Base-by-base conservation (phyloP, 2,888 invertebrate species). In the Amblyteles armatorius region DNA sequence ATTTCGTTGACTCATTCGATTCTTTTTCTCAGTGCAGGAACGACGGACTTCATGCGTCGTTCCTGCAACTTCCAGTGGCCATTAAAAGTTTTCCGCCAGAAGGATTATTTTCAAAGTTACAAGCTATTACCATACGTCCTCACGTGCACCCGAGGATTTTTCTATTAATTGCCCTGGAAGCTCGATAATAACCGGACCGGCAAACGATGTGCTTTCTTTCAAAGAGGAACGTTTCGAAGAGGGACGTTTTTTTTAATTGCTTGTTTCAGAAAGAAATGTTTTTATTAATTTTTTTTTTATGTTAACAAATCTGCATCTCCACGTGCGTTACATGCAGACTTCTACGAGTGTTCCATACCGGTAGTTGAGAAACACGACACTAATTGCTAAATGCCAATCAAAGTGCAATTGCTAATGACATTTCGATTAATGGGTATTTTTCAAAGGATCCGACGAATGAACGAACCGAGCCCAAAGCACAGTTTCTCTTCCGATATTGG, bases 381-480 rank as follows among this genome's bases (percentile, higher is more conserved):
- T 71, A 60, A 79, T 79, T 44, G 44, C 44, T 44, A 44, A 44
- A 44, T 13, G 44, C 44, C 44, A 44, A 44, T 44, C 13, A 44
- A 3, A 44, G 11, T 44, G 11, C 4, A 44, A 13, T 13, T 79
- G 71, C 79, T 71, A 79, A 79, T 79, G 71, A 79, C 60, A 33
- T 29, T 36, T 77, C 9, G 22, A 77, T 22, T 79, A 71, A 63
- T 79, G 63, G 71, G 71, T 40, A n/a, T 4, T 57, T 26, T 3
- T 26, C 57, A 22, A 57, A 57, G 13, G 9, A 22, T 13, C 57
- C 22, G 26, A 26, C 57, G 57, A 57, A 57, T 13, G 22, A 57
- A 57, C 57, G 26, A 11, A 57, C 11, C 57, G 57, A 19, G 57
- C 57, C 57, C 19, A 55, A 11, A 19, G 11, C 11, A 55, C 9